Evolutionary conservation across 2,888 invertebrate species (phyloP), one percentile per base, ranked within the genome.

Genomic region (Maniola hyperantus): DNA sequence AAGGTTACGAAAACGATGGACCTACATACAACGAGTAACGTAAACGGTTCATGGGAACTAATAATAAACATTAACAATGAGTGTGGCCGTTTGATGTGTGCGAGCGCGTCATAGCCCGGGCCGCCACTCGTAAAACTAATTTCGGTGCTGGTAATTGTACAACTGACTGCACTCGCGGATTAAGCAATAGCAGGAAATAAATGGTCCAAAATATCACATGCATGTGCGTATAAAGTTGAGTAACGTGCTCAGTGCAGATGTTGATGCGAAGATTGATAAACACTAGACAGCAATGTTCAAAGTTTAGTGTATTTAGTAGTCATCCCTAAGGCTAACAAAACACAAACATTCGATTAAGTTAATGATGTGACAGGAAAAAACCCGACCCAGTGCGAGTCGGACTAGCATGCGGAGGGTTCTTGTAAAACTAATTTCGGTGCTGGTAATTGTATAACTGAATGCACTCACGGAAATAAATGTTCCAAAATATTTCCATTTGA

Each of bases 41-140:
- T 84, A 83, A 84, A 83, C 83, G 78, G 79, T 81, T 76, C 79
- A 83, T 73, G 83, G 76, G 80, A 84, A 88, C 87, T 88, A 91
- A 89, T 89, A 89, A 90, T 89, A 91, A 83, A 86, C 85, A 82
- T 85, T 86, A 90, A 91, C 91, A 91, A 91, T 89, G 84, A 88
- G 82, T 83, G 82, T 79, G 68, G 79, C 78, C 81, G 77, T 84
- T 85, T 84, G 87, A 85, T 88, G 83, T 84, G 83, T 80, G 83
- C 83, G 75, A 81, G 76, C 83, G 80, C 87, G 88, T 88, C 89
- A 89, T 79, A 83, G 79, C 79, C 69, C 77, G 79, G 78, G 81
- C 82, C 76, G 78, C 78, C 81, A 84, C 83, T 91, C 89, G 87
- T 91, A 87, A 91, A 91, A 88, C 86, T 88, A 91, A 89, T 87